Base-by-base conservation (phyloP, 2,797 vertebrate species). In the Diplodus puntazzo region DNA sequence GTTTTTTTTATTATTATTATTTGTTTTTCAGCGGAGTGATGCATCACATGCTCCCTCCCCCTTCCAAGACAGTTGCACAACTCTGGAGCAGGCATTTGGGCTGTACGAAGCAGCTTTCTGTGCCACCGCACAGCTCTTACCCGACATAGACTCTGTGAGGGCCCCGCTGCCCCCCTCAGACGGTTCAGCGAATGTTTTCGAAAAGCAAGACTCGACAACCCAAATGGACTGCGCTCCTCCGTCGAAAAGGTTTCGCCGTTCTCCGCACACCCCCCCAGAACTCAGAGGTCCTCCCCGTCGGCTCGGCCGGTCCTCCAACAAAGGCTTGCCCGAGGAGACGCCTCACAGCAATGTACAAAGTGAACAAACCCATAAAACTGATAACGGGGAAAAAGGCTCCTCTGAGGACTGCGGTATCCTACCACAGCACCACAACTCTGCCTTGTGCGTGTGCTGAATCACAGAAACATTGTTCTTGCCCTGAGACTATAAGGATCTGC, bases 371-470 rank as follows among this genome's bases (percentile, higher is more conserved):
- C n/a, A n/a, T 55, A 77, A 67, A 63, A 80, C 58, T 59, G 74
- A 34, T 5, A 88, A 58, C 30, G 81, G 66, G 66, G 84, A 85
- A 53, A 78, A 75, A 50, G 83, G 82, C 81, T 77, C 92, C 16
- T 85, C 93, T 5, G 87, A 87, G 57, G 89, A 92, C 23, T 67
- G 79, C 7, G 34, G 78, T 10, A 73, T 90, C 54, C 80, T 90
- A 1, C 75, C 85, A 3, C 90, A 88, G 89, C 91, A 78, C 60
- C 89, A 85, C 74, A 88, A 77, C 30, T 84, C 93, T 27, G 85
- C 92, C 74, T 88, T 95, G 88, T 91, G 92, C 23, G 92, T 90
- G 80, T 94, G 89, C 87, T 94, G 90, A 94, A 67, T 67, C n/a
- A 0, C 13, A 43, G 30, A 60, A 77, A 66, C 52, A 39, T 57